These are phyloP conservation scores for Lasioglossum figueresi DNA, from an alignment of 2,888 invertebrate species.

Conservation along the genomic window DNA sequence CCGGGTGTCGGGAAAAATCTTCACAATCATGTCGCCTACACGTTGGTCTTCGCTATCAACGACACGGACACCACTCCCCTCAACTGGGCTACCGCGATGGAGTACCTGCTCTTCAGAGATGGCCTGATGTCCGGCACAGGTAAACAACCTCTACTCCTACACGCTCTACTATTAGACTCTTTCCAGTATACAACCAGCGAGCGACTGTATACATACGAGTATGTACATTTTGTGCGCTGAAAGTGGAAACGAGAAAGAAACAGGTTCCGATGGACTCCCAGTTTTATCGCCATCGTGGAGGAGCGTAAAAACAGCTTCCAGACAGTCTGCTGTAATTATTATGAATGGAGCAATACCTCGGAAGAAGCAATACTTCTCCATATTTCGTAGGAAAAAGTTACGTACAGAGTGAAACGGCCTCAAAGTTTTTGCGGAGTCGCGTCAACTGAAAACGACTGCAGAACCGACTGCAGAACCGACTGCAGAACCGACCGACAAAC, in stretches of 20 bases:
- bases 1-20: slow-evolving; percentile 94
- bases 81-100: slow-evolving; percentile 97
- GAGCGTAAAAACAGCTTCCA: not conserved
- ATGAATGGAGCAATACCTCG: not conserved
- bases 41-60: slow-evolving; percentile 91
- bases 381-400: not conserved
- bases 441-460: not conserved
- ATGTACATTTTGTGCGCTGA: not conserved
- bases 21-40: slow-evolving; percentile 93
- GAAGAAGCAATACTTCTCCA: not conserved
- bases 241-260: not conserved
- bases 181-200: no score
- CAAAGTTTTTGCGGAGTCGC: not conserved
- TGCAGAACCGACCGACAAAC: no score
- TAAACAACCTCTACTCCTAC: slow-evolving; percentile 69
- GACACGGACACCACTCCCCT: slow-evolving; percentile 93
- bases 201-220: no score
- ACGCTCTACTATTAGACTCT: no score
- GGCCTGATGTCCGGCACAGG: slow-evolving; percentile 96
- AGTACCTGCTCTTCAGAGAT: slow-evolving; percentile 93
- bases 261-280: not conserved
- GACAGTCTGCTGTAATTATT: not conserved
- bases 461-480: not conserved
- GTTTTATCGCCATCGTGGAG: not conserved
- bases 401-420: not conserved